A percentile compares a stretch with the other conserved stretches of the same genome.
These are phyloP conservation scores for Orientallactaga bullata DNA, from an alignment of 2,113 vertebrate genomes.

Conservation along the genomic window DNA sequence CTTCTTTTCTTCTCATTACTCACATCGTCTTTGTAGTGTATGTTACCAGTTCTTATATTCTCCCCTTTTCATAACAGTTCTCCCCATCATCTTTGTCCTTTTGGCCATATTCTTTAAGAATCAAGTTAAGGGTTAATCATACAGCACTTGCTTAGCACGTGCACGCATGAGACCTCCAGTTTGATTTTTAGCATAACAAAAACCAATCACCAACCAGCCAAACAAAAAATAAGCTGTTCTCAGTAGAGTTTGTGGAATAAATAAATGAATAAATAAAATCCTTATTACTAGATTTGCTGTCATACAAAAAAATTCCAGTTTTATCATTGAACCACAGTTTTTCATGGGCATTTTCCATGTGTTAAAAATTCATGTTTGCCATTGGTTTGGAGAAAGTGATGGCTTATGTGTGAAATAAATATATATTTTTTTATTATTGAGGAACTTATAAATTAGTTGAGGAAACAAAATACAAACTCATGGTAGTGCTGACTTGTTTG, in stretches of 20 bases:
- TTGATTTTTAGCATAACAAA: background rate
- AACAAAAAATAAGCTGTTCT: background rate
- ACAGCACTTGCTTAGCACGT: background rate
- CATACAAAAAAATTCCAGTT: background rate
- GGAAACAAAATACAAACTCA: background rate
- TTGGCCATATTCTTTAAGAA: no score
- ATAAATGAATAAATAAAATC: constrained; percentile 20
- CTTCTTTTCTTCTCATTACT: background rate
- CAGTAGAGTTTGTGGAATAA: constrained; percentile 22
- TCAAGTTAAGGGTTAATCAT: background rate
- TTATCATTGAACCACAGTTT: background rate
- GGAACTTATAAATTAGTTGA: background rate
- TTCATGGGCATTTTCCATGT: background rate
- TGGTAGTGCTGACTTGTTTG: background rate
- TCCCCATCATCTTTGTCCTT: background rate
- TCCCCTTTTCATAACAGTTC: no score
- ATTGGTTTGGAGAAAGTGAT: background rate
- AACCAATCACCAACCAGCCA: background rate
- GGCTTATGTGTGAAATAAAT: background rate
- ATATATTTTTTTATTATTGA: background rate
- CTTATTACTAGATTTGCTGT: background rate
- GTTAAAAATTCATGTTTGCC: background rate
- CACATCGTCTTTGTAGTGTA: background rate
- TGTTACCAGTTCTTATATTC: background rate
- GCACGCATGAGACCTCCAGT: background rate